Evolutionary conservation across 1,140 invertebrate genomes (phyloP).

Genomic region (Leptopilina clavipes): DNA sequence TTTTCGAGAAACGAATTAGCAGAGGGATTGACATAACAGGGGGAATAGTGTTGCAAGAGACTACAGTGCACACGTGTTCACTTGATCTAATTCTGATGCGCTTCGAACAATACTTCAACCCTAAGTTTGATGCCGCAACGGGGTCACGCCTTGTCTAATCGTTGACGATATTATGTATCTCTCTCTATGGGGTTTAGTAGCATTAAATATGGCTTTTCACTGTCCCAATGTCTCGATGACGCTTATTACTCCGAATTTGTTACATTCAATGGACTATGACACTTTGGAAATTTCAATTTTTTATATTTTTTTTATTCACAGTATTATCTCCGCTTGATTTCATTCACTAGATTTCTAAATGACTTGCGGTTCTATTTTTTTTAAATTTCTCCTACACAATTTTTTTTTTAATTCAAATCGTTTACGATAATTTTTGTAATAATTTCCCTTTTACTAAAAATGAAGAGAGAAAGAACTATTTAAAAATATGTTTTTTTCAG

Average conservation of each 20-base stretch:
- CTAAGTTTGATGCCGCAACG: constrained; percentile 55
- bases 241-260: constrained; percentile 61
- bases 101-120: constrained; percentile 60
- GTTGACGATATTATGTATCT: constrained; percentile 56
- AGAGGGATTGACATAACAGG: constrained; percentile 22
- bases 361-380: neutral
- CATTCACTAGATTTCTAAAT: neutral
- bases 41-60: neutral
- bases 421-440: neutral
- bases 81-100: constrained; percentile 66
- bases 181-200: constrained; percentile 53
- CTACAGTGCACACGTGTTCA: constrained; percentile 64
- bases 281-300: no score
- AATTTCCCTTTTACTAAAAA: no score
- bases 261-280: constrained; percentile 32
- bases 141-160: constrained; percentile 59
- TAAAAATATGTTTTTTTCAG: no score
- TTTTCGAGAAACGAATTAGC: constrained; percentile 25
- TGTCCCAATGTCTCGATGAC: constrained; percentile 46
- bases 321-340: neutral
- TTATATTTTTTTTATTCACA: neutral
- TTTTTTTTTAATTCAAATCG: neutral
- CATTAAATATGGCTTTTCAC: constrained; percentile 52
- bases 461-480: no score
- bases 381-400: neutral